These are phyloP conservation scores for Parnassius glacialis DNA, from an alignment of 2,888 invertebrate species.

Conservation along the genomic window DNA sequence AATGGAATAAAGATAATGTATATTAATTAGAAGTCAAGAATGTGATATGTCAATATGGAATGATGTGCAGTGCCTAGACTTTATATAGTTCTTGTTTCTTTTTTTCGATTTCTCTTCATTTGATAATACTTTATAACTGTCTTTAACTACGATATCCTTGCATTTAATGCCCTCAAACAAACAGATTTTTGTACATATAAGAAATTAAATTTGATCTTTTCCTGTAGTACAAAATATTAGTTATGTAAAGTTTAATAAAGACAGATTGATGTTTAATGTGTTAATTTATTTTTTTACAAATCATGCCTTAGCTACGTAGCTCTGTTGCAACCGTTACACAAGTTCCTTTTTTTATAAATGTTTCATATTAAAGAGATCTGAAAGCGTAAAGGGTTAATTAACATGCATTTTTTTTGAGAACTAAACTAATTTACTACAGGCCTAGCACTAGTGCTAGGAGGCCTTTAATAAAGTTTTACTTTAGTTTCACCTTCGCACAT, in stretches of 20 bases:
- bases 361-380: too few relatives aligned
- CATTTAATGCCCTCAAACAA: conserved; percentile 20
- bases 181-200: conserved; percentile 63
- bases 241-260: conserved; percentile 75
- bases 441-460: too few relatives aligned
- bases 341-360: too few relatives aligned
- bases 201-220: conserved; percentile 56
- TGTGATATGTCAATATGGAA: conserved; percentile 72
- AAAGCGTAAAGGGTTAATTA: too few relatives aligned
- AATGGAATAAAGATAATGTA: conserved; percentile 60
- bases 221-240: conserved; percentile 77
- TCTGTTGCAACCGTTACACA: too few relatives aligned
- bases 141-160: conserved; percentile 9
- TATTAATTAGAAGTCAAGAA: conserved; percentile 64
- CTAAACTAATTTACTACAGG: too few relatives aligned
- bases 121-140: conserved; percentile 27
- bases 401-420: too few relatives aligned
- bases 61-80: conserved; percentile 77
- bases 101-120: conserved; percentile 53
- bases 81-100: conserved; percentile 35
- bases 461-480: too few relatives aligned
- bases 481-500: too few relatives aligned
- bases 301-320: too few relatives aligned
- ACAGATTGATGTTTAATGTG: conserved; percentile 69
- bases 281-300: too few relatives aligned